phyloP scores from a whole-genome alignment of 1,140 invertebrate genomes.

The Gonatopus flavifemur region DNA sequence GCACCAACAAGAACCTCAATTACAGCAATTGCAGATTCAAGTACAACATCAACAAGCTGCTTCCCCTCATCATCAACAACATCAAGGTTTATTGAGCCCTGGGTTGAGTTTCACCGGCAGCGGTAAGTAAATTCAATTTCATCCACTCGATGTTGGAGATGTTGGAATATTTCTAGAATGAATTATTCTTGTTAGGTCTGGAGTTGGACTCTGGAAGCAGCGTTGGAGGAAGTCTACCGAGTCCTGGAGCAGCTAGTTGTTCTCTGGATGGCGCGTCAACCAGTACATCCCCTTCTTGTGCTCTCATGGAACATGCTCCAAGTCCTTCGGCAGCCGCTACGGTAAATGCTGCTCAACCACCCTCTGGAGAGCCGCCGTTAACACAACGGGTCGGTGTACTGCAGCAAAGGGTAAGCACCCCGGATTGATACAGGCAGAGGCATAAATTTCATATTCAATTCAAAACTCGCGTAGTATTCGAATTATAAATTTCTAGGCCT shows the following conservation, averaged over 20 bases:
- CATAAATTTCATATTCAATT: constrained; percentile 29
- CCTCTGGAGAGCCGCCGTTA: constrained; percentile 55
- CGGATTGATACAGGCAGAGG: constrained; percentile 51
- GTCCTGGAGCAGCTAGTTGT: constrained; percentile 69
- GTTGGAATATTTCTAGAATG: background rate
- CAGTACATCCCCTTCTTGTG: constrained; percentile 62
- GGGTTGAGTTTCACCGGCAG: constrained; percentile 70
- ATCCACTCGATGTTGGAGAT: background rate
- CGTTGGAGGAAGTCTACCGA: constrained; percentile 71
- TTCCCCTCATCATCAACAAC: constrained; percentile 58
- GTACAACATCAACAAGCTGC: constrained; percentile 25
- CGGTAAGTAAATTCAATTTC: constrained; percentile 35
- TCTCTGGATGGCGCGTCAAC: constrained; percentile 66
- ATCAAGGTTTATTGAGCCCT: constrained; percentile 66
- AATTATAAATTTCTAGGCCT: no score
- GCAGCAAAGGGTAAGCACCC: constrained; percentile 80
- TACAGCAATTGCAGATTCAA: constrained; percentile 69
- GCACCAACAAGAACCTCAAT: constrained; percentile 55
- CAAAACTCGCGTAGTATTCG: no score
- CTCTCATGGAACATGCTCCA: constrained; percentile 55
- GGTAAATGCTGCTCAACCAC: constrained; percentile 50
- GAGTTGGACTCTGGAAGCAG: constrained; percentile 77
- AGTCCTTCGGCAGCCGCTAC: constrained; percentile 64
- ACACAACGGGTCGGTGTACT: constrained; percentile 73
- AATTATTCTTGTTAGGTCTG: constrained; percentile 48